Base-by-base conservation (phyloP, 1,140 invertebrate genomes). In the Rhyzopertha dominica region DNA sequence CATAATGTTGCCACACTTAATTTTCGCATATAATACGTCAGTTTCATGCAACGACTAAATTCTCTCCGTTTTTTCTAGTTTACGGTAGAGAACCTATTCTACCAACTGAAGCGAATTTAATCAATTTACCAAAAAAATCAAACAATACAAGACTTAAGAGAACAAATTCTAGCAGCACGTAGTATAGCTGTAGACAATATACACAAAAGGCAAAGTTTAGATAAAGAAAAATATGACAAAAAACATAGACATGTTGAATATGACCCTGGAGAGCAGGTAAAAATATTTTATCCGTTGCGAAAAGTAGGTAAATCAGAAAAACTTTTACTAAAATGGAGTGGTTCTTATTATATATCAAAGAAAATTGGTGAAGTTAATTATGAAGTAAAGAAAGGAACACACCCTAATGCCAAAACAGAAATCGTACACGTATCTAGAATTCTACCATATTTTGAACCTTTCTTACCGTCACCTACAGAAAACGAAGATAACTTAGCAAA, bases 11-110 rank as follows among this genome's bases (percentile, higher is more conserved):
- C 36, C 18, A 1, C 49, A 52, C 17, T 25, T 58, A 9, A 49
- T 43, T 4, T 57, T 57, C 24, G 47, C 51, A 3, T 56, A 56
- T 25, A 58, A 58, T 34, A 41, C 42, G 1, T 14, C 42, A 8
- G 1, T 9, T 12, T 24, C 54, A 57, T 17, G 49, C 51, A 1
- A 54, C 49, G 10, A 54, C 42, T 10, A 41, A 53, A 31, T 43
- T 34, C 7, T 29, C 39, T 2, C 49, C 34, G 1, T 54, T 47
- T 24, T 39, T 42, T 25, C 40, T 54, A 16, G 41, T 52, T 14
- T 54, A 54, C 10, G 45, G 45, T 36, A 32, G 48, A 30, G 44
- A 54, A 34, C 25, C 49, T 5, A 42, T 52, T 17, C 20, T 55
- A 13, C 53, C 49, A 20, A 44, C 45, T 2, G 40, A 55, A 23